Base-by-base conservation (phyloP, 2,113 vertebrate species). In the Illadopsis cleaveri region DNA sequence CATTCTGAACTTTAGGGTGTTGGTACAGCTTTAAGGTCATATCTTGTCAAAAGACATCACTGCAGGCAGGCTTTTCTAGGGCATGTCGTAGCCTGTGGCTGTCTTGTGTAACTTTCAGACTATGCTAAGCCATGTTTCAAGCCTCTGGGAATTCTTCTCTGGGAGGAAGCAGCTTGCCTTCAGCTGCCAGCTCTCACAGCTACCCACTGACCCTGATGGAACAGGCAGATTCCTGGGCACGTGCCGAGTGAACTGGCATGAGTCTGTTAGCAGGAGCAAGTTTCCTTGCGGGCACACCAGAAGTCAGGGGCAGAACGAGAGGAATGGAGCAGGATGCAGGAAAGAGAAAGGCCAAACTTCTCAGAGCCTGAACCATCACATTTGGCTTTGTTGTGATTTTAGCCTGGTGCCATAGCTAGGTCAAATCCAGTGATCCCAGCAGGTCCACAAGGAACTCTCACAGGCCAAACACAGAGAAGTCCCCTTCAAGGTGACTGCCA, bases 231-330 rank as follows among this genome's bases (percentile, higher is more conserved):
- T n/a, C 61, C 56, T 25, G 11, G 56, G 17, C 68, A 70, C 0
- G 0, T 44, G 54, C 61, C 54, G 37, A 64, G 66, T 2, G 4
- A 83, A n/a, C n/a, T 42, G 58, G 51, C 45, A n/a, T 9, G 9
- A 33, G 66, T 18, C n/a, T 66, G 5, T 51, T 14, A 65, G 69
- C 28, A 50, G 73, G 35, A 81, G 31, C 6, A 38, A 80, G 50
- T 50, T 76, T 80, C 21, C 45, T 15, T 15, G 28, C 0, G 0
- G 68, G 31, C 56, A 40, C 0, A 0, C 27, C 58, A 62, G 65
- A 31, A 66, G 72, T 56, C 9, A 0, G 33, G 31, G 37, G 30
- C 70, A 81, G 65, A 68, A 44, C 45, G 50, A 62, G 64, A 51
- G 42, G 22, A 82, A 62, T 8, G 31, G 58, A 53, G 37, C 23